Percentiles rank a stretch among this genome's conserved stretches.
Evolutionary conservation across 2,888 invertebrate species (phyloP).

Genomic region (Coecobrya sp.): DNA sequence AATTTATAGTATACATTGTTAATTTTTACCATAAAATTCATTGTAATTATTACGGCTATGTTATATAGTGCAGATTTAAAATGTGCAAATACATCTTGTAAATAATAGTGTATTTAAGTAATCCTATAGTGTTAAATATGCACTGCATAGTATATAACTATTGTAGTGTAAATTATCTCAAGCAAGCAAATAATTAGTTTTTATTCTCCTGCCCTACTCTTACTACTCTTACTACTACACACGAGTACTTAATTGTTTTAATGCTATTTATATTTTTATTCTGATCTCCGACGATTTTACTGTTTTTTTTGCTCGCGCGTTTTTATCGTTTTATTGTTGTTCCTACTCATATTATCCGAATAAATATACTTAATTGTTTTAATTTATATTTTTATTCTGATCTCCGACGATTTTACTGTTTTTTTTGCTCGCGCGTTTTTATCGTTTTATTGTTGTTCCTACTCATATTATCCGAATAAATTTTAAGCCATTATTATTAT

Average conservation of each 20-base stretch:
- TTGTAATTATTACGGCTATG: background rate
- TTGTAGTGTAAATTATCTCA: too few relatives aligned
- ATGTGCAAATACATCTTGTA: slow-evolving; percentile 46
- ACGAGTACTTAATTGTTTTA: background rate
- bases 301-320: background rate
- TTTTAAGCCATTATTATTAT: background rate
- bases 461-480: background rate
- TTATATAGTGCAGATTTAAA: background rate
- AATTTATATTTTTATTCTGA: background rate
- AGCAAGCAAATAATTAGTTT: too few relatives aligned
- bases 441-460: background rate
- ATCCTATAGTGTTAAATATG: background rate
- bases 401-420: background rate
- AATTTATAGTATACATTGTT: background rate
- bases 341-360: background rate
- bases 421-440: background rate
- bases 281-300: background rate
- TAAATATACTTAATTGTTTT: background rate
- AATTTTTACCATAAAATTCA: background rate
- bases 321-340: background rate
- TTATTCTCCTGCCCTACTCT: background rate
- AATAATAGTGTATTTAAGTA: slow-evolving; percentile 5
- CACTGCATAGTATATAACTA: too few relatives aligned
- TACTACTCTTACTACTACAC: too few relatives aligned
- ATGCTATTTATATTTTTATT: background rate